Percentiles rank a stretch among this genome's conserved stretches.
Evolutionary conservation across 2,113 vertebrate genomes (phyloP).

Genomic region (Lanius ludovicianus): DNA sequence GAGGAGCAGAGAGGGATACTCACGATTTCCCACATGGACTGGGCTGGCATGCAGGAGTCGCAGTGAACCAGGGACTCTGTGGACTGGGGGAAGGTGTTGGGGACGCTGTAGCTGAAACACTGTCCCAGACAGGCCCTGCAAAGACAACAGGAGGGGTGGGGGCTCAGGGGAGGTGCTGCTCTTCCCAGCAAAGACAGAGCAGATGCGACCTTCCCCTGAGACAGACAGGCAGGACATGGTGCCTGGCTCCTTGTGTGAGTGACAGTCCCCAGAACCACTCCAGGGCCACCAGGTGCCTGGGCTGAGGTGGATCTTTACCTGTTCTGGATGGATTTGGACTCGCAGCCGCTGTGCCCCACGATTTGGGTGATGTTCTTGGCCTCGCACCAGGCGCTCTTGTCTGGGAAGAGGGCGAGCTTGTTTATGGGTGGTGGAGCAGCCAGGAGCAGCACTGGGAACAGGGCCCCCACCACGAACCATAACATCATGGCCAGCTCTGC

Average conservation of each 20-base stretch:
- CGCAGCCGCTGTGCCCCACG: slow-evolving; percentile 95
- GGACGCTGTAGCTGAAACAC: slow-evolving; percentile 99
- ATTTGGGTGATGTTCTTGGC: slow-evolving; percentile 99
- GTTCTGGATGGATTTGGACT: slow-evolving; percentile 96
- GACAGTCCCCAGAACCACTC: neutral
- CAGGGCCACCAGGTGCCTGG: fast-evolving
- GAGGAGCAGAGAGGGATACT: slow-evolving; percentile 56
- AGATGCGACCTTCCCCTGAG: neutral
- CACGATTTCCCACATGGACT: slow-evolving; percentile 98
- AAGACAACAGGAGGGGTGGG: neutral
- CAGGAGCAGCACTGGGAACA: slow-evolving; percentile 82
- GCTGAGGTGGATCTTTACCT: slow-evolving; percentile 69
- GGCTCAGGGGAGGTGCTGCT: neutral
- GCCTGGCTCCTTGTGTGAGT: neutral
- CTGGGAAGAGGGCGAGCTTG: slow-evolving; percentile 95
- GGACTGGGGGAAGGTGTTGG: slow-evolving; percentile 98
- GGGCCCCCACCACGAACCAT: slow-evolving; percentile 59
- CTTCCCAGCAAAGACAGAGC: neutral
- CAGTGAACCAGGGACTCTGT: slow-evolving; percentile 98
- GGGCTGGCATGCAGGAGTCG: slow-evolving; percentile 96
- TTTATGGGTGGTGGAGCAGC: slow-evolving; percentile 92
- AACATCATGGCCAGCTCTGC: slow-evolving; percentile 73
- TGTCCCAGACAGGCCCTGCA: slow-evolving; percentile 95
- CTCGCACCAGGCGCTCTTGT: slow-evolving; percentile 98
- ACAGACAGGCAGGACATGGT: neutral